Evolutionary conservation across 2,888 invertebrate species (phyloP), one percentile per base, ranked within the genome.

Genomic region (Nebria salina): DNA sequence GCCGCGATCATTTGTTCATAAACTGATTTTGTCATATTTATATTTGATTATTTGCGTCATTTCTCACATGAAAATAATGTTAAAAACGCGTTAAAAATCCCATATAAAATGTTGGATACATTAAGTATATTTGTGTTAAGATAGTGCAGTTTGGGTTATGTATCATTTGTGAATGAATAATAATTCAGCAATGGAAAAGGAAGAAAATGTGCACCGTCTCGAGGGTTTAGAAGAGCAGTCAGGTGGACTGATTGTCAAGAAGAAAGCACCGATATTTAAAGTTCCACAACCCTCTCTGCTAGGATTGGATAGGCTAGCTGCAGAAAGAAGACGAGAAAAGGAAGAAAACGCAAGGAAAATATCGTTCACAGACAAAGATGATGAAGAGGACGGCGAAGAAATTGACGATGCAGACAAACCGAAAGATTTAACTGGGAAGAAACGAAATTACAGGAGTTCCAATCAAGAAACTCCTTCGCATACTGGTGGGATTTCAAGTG

Each of bases 401-500:
- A 86, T 84, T 66, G 89, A 88, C 7, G 87, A 86, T 9, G 86
- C 84, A 8, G 87, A 86, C n/a, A 88, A 83, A 82, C 78, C 20
- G 64, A 79, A 43, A 85, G 83, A 84, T 41, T 89, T 88, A 82
- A 83, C 83, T 6, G 83, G 84, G 9, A 88, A 86, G 75, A 87
- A 87, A 77, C 91, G 95, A 73, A 94, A 95, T 87, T 96, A 97
- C 86, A 92, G 98, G 74, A 91, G 93, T 75, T 91, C 94, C 11
- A 92, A 94, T 85, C 94, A 95, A 85, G 98, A 98, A 89, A 98
- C 98, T 0, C 98, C 98, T 0, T 96, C 98, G 0, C 94, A 98
- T 86, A 97, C 98, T 0, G 98, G 98, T 4, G 98, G 98, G 5
- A 95, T 98, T 26, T 95, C 95, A 42, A 93, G 93, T 81, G 93